Evolutionary conservation across 64 coral and sea anemone genomes (phyloP), one percentile per base, ranked within the genome.

Genomic region (Cladopsammia gracilis): DNA sequence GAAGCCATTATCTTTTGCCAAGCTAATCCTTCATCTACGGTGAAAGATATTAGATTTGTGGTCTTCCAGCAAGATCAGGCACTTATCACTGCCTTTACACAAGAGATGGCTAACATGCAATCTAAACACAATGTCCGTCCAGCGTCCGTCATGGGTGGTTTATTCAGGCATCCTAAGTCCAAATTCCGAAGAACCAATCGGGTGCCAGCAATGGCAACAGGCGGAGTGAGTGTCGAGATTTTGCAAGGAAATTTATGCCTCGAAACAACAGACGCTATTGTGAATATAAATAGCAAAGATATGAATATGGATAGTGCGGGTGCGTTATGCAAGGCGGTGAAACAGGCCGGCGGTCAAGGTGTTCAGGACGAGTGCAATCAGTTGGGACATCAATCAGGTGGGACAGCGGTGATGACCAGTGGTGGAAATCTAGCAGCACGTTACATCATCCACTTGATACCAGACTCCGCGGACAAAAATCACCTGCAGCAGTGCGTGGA

Each of bases 261-360:
- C 45, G 86, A 89, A 60, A 61, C 53, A 62, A 89, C 86, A 7
- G 86, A 89, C 34, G 48, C 61, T 24, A 89, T 89, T 45, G 74
- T 89, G 6, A 73, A 89, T 49, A 62, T 89, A 12, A 64, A 52
- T 71, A 62, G 74, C 71, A 57, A 61, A 11, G 86, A 89, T 19
- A 62, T 89, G 56, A 62, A 60, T 89, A 93, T 96, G 95, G n/a
- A 77, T 10, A 89, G 47, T 3, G 95, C 95, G 16, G 95, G 95
- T 0, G 79, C 26, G 23, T 18, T 96, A 11, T 93, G 95, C 72
- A 89, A 93, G 58, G 86, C 85, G 48, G 75, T 96, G 10, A 26
- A 85, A 54, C 22, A 7, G 19, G 78, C 86, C 10, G 58, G 73
- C 11, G 90, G 91, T 49, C 26, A 70, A 42, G 58, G 4, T 22